Base-by-base conservation (phyloP, 1,140 invertebrate species). In the Lutraria rhynchaena region DNA sequence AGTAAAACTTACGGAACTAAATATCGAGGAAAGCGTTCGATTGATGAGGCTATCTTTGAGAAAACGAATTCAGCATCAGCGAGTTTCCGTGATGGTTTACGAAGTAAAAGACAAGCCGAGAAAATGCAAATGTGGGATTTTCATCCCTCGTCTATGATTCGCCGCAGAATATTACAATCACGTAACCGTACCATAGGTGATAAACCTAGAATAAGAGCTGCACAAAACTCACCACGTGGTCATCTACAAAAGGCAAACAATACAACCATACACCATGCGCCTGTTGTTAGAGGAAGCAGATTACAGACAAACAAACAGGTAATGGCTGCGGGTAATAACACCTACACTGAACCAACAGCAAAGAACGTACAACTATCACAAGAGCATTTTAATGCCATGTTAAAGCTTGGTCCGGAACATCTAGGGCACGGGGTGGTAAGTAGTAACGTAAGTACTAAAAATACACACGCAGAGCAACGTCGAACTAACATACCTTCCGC, bases 81-180 rank as follows among this genome's bases (percentile, higher is more conserved):
- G 15, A 41, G 15, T 7, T 41, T 41, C 15, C 37, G 15, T 15
- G 37, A 41, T 15, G 15, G 15, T 7, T 41, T 41, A 41, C 37
- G 37, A 5, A 41, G 15, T 5, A 57, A 74, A 31, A 29, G 70
- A 29, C 57, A 74, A 41, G n/a, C 11, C 15, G 22, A n/a, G 24
- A 37, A 33, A 4, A 22, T 27, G 7, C 37, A 57, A n/a, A 74
- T 0, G 15, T 57, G 70, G 53, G 53, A 57, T 27, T 74, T 57
- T n/a, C 57, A 74, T 29, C 51, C 70, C 5, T 37, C 53, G 3
- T 74, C 37, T 35, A 24, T 74, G 13, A 22, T 24, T 29, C 11
- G 70, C 3, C 27, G 33, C 33, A 74, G 41, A 35, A 4, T 46
- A 44, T 35, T 9, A 11, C 13, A 71, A 3, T 29, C 7, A 15